These are phyloP conservation scores for Noctua pronuba DNA, from an alignment of 2,888 invertebrate genomes.

Conservation along the genomic window DNA sequence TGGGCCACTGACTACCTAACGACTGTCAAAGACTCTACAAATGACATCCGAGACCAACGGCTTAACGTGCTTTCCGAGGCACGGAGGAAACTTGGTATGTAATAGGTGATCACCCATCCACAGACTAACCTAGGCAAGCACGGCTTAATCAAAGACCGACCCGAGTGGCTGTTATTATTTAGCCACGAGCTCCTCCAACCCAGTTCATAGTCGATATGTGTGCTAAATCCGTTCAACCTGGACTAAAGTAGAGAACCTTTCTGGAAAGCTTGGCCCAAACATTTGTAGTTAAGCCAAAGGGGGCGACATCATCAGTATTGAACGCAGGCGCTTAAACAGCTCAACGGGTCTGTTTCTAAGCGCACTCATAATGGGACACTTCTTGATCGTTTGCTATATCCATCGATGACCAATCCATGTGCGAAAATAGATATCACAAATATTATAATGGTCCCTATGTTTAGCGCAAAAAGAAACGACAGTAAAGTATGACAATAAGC, in stretches of 20 bases:
- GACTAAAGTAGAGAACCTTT: not conserved
- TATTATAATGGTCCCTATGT: not conserved
- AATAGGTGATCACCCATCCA: no score
- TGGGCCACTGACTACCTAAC: no score
- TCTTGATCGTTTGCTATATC: constrained; percentile 7
- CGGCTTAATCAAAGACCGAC: no score
- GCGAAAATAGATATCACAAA: constrained; percentile 23
- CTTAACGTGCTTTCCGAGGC: no score
- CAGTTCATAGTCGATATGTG: not conserved
- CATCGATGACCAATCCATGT: constrained; percentile 16
- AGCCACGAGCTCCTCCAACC: no score
- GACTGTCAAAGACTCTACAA: no score
- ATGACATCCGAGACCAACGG: no score
- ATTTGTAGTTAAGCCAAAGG: not conserved
- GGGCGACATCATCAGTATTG: not conserved
- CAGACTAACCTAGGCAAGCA: no score
- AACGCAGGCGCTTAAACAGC: not conserved
- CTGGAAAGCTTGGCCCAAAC: not conserved
- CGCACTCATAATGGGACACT: not conserved
- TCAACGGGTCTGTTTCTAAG: not conserved
- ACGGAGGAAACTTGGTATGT: no score
- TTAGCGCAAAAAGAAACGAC: not conserved
- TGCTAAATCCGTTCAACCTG: not conserved
- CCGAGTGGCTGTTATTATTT: no score
- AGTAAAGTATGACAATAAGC: constrained; percentile 13